Base-by-base conservation (phyloP, 2,113 vertebrate genomes). In the Cricetomys ansorgei region DNA sequence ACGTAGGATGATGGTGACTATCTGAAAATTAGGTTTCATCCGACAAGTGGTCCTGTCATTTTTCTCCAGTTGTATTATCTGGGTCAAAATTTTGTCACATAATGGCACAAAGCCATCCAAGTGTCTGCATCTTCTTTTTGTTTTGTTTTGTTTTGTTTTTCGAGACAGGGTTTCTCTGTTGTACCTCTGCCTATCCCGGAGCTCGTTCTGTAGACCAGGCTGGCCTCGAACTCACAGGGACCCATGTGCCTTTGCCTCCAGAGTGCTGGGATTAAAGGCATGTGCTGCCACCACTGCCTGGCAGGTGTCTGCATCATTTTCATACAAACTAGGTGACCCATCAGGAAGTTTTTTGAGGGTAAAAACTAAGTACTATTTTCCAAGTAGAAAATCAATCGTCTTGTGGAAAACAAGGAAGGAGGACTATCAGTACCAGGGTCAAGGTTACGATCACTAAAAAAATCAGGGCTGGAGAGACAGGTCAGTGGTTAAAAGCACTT, bases 11-110 rank as follows among this genome's bases (percentile, higher is more conserved):
- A 67, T 23, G 45, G 62, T 23, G 80, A 84, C 10, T 37, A 79
- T 88, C 94, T 76, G 85, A 92, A 92, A 90, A 95, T 3, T 34
- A 91, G 45, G 88, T 88, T 92, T 90, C 3, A 0, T 90, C 91
- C 25, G 0, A 70, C 64, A 40, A 92, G 23, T 48, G 55, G 53
- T 9, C 73, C 69, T 21, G 48, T 84, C 21, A 8, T 84, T 87
- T 53, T 92, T 48, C 25, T 27, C 62, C 69, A 27, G 9, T 37
- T 37, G 17, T 29, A 13, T 37, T 1, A 1, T n/a, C 69, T 87
- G 1, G 29, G 64, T 79, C 65, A 79, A 93, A 76, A 95, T 79
- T 75, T 86, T 43, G 77, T 70, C 34, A 6, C 48, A 29, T 34
- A 21, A 75, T 59, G 65, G 65, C 73, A 73, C 1, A 12, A 93